Conservation (phyloP, 2,797 vertebrate species). For the Sebastes paucispinis region DNA sequence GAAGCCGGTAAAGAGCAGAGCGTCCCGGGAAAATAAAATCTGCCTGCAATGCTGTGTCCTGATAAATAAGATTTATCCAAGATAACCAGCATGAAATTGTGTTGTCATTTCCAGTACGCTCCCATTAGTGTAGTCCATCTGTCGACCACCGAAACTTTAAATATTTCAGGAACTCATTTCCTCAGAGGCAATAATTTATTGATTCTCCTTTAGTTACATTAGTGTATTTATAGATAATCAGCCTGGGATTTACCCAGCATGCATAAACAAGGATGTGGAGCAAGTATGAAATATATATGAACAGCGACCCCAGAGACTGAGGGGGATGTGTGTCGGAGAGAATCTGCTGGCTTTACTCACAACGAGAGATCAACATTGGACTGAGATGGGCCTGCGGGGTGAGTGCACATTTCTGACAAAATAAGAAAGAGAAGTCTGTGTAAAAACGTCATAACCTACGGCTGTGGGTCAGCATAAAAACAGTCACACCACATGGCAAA, state of each 20-base stretch:
- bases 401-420: slow-evolving; percentile 52
- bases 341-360: slow-evolving; percentile 63
- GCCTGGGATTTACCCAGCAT: slow-evolving; percentile 62
- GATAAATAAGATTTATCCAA: slow-evolving; percentile 24
- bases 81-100: slow-evolving; percentile 40
- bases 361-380: slow-evolving; percentile 39
- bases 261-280: slow-evolving; percentile 67
- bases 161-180: slow-evolving; percentile 71
- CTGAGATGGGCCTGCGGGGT: slow-evolving; percentile 73
- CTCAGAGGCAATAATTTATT: slow-evolving; percentile 78
- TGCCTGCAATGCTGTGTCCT: slow-evolving; percentile 10
- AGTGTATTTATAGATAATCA: slow-evolving; percentile 80
- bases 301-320: slow-evolving; percentile 60
- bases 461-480: slow-evolving; percentile 72
- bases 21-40: slow-evolving; percentile 13
- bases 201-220: slow-evolving; percentile 76
- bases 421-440: slow-evolving; percentile 36
- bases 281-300: slow-evolving; percentile 82
- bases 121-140: slow-evolving; percentile 58
- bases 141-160: slow-evolving; percentile 53
- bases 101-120: slow-evolving; percentile 59
- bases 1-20: slow-evolving; percentile 1
- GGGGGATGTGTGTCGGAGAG: slow-evolving; percentile 68
- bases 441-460: slow-evolving; percentile 40
- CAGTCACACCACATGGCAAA: slow-evolving; percentile 37